Evolutionary conservation across 2,113 vertebrate genomes (phyloP).

Genomic region (Microtus richardsoni): DNA sequence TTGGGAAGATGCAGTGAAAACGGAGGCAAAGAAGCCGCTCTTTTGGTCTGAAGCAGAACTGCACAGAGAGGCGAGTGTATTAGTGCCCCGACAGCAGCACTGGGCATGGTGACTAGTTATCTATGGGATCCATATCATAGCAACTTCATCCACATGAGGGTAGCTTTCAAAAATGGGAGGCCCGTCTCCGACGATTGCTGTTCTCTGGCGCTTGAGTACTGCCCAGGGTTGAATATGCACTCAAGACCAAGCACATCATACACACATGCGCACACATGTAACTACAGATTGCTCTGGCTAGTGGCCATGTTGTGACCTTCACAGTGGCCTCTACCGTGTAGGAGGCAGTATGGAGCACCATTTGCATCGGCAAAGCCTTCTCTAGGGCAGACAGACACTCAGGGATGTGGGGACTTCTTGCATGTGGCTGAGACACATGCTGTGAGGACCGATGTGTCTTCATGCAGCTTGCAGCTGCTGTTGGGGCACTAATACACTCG

Average conservation of each 20-base stretch:
- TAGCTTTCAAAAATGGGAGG: neutral
- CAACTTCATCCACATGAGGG: neutral
- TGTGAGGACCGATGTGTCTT: too few species aligned
- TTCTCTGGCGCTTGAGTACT: neutral
- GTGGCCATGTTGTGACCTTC: neutral
- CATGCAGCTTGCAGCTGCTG: too few species aligned
- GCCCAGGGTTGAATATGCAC: neutral
- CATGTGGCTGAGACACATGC: neutral
- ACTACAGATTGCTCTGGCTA: neutral
- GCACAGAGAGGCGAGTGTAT: neutral
- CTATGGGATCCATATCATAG: neutral
- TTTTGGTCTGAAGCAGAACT: neutral
- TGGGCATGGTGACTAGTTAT: neutral
- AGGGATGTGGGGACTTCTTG: neutral
- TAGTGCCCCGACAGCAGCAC: neutral
- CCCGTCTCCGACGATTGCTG: neutral
- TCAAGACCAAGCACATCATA: neutral
- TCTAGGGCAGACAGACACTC: neutral
- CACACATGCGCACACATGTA: neutral
- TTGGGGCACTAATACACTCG: too few species aligned
- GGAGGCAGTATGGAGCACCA: neutral
- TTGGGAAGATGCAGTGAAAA: rapidly evolving
- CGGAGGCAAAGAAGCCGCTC: neutral
- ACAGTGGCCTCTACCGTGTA: neutral
- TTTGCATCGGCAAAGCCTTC: neutral